Conservation (phyloP, 2,888 invertebrate genomes). For the Esperia sulphurella region DNA sequence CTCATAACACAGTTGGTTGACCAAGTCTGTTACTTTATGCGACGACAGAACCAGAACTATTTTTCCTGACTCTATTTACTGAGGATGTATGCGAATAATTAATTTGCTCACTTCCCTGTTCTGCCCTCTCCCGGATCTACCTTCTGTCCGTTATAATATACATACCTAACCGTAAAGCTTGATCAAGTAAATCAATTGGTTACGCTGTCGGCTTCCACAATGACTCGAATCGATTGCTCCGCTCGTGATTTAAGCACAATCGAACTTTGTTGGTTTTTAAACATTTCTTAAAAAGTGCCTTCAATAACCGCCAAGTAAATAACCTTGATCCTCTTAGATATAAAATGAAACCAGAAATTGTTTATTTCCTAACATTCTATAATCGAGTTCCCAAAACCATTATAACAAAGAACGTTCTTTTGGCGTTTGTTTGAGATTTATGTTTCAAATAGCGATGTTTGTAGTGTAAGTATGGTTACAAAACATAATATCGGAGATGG, state of each 20-base stretch:
- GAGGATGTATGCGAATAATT: constrained; percentile 42
- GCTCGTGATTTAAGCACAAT: constrained; percentile 41
- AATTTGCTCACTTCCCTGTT: constrained; percentile 39
- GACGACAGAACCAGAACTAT: constrained; percentile 5
- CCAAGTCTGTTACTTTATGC: constrained; percentile 14
- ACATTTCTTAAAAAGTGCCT: neutral
- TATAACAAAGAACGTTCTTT: neutral
- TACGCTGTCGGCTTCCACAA: constrained; percentile 41
- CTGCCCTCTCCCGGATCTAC: constrained; percentile 23
- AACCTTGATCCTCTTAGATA: neutral
- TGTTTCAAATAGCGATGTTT: too few relatives aligned
- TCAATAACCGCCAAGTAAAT: neutral
- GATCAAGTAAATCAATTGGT: constrained; percentile 52
- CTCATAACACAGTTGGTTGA: constrained; percentile 17
- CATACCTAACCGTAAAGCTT: constrained; percentile 30
- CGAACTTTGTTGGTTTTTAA: constrained; percentile 17
- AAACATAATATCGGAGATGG: constrained; percentile 1
- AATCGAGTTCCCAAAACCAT: neutral
- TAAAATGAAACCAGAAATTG: neutral
- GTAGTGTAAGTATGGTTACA: too few relatives aligned
- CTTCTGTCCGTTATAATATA: constrained; percentile 43
- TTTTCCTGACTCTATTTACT: constrained; percentile 26
- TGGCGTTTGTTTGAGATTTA: constrained; percentile 11
- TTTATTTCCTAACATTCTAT: neutral
- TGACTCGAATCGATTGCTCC: constrained; percentile 29